Base-by-base conservation (phyloP, 2,888 invertebrate species). In the Tyria jacobaeae region DNA sequence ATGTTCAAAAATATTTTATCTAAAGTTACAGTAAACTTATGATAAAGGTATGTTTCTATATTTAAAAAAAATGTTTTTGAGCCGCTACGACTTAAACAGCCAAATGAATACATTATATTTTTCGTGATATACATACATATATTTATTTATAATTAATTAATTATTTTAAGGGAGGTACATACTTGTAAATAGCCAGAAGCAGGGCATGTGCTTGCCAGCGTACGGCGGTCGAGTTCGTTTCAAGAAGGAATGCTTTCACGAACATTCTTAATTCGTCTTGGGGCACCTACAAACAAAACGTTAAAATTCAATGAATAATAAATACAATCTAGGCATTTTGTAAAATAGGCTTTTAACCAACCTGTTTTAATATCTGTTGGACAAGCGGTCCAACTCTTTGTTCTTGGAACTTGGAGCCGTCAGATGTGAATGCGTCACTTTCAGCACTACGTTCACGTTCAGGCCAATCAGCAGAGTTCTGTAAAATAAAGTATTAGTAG, bases 131-230 rank as follows among this genome's bases (percentile, higher is more conserved):
- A n/a, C n/a, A n/a, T n/a, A n/a, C n/a, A n/a, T n/a, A n/a, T n/a
- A n/a, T n/a, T n/a, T n/a, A n/a, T n/a, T n/a, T n/a, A n/a, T n/a
- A n/a, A 37, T n/a, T 37, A n/a, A n/a, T 2, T 14, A 1, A 17
- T 41, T 1, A 41, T 37, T 1, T 37, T 37, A 37, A 7, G 15
- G n/a, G 31, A 47, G 21, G 35, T 12, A 86, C 94, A 92, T 86
- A 96, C 95, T 97, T 97, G 85, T 98, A 98, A 71, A 98, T 96
- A 0, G 98, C 97, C 31, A 97, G 94, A 37, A 98, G 94, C 2
- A 98, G 91, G 0, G 97, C 97, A 87, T 99, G 99, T 0, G 98
- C 98, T 89, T 99, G 99, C 99, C 99, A 99, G 64, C 99, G 96
- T 14, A 99, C 97, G 25, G 97, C 96, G 0, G 98, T 98, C 10